phyloP scores from a whole-genome alignment of 1,140 invertebrate species.

The Macrotrachela quadricornifera region DNA sequence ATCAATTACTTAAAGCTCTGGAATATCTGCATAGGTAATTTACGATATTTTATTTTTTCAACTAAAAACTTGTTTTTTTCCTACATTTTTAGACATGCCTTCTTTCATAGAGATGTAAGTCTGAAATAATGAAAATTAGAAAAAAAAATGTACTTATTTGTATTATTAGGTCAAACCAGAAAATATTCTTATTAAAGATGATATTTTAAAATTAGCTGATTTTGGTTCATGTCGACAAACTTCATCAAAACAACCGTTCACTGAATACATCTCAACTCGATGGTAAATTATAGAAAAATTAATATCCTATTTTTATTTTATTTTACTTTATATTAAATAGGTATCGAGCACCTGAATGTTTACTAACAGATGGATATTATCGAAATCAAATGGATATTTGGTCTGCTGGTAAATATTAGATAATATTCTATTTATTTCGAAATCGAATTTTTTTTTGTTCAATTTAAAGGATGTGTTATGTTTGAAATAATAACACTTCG shows the following conservation, averaged over 20 bases:
- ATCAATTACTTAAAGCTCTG: conserved; percentile 8
- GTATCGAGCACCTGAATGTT: conserved; percentile 47
- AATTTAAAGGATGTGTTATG: too few species aligned
- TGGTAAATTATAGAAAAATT: conserved; percentile 22
- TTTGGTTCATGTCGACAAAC: conserved; percentile 40
- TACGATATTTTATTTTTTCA: not conserved
- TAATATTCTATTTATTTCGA: too few species aligned
- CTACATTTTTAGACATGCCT: conserved; percentile 39
- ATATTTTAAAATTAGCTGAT: conserved; percentile 40
- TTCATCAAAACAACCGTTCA: conserved; percentile 39
- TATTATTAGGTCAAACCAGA: not conserved
- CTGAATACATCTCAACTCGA: conserved; percentile 47
- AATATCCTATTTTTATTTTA: not conserved
- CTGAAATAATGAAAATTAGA: too few species aligned
- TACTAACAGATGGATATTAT: conserved; percentile 43
- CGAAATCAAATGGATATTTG: conserved; percentile 48
- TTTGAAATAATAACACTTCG: conserved; percentile 44
- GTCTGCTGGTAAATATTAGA: conserved; percentile 43
- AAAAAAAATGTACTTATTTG: conserved; percentile 3
- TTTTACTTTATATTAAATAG: conserved; percentile 13
- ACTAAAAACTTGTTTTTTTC: conserved; percentile 21
- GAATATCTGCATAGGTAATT: conserved; percentile 9
- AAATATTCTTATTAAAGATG: conserved; percentile 22
- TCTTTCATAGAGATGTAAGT: conserved; percentile 45
- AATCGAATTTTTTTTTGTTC: too few species aligned